These are phyloP conservation scores for Sarcophaga rosellei DNA, from an alignment of 2,888 invertebrate species.

Conservation along the genomic window DNA sequence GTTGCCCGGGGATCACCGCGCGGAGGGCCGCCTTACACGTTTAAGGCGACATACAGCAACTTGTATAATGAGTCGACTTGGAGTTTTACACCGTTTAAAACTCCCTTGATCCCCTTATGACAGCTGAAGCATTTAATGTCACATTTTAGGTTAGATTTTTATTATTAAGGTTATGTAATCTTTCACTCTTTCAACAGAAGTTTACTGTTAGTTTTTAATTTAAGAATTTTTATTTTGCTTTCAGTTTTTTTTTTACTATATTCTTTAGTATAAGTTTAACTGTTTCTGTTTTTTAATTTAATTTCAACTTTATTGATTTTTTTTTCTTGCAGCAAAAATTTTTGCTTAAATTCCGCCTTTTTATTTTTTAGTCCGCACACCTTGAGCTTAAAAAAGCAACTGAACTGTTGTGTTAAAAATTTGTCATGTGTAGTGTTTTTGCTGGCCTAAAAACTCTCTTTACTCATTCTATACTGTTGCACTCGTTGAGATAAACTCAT, in stretches of 20 bases:
- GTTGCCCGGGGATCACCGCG: conserved; percentile 69
- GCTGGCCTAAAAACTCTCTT: background rate
- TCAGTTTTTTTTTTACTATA: background rate
- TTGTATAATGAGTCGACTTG: conserved; percentile 68
- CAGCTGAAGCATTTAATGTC: background rate
- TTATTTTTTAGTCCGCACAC: conserved; percentile 51
- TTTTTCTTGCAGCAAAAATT: background rate
- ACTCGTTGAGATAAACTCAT: background rate
- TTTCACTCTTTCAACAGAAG: background rate
- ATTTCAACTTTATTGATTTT: background rate
- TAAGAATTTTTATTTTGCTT: background rate
- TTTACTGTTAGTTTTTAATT: background rate
- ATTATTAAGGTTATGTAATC: background rate
- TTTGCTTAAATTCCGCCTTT: background rate
- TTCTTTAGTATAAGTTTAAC: background rate
- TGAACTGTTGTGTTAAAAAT: conserved; percentile 29
- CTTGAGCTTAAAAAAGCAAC: conserved; percentile 62
- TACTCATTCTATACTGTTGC: background rate
- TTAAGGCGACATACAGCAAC: conserved; percentile 52
- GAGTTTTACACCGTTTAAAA: conserved; percentile 42
- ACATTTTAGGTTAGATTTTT: background rate
- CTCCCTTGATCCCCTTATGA: conserved; percentile 61
- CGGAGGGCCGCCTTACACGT: conserved; percentile 56
- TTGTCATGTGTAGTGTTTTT: conserved; percentile 16
- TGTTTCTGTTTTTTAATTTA: background rate